Conservation (phyloP, 2,888 invertebrate genomes). For the Exocentrus adspersus region DNA sequence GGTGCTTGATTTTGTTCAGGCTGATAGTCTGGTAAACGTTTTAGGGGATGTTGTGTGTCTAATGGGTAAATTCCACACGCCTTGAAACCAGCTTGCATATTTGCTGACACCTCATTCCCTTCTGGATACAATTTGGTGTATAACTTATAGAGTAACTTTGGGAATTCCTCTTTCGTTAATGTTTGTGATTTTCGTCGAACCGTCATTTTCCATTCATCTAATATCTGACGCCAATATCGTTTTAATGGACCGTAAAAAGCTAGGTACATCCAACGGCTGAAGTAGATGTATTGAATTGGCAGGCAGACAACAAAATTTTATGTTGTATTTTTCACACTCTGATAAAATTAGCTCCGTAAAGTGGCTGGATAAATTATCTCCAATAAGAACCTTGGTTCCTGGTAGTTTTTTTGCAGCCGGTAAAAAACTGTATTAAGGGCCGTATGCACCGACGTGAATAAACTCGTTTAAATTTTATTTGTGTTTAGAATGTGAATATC, state of each 20-base stretch:
- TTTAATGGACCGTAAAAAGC: background rate
- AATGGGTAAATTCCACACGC: slow-evolving; percentile 7
- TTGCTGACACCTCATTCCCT: background rate
- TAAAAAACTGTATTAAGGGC: too few relatives aligned
- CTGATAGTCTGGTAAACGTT: background rate
- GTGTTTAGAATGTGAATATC: too few relatives aligned
- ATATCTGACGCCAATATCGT: background rate
- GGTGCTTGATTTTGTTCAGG: too few relatives aligned
- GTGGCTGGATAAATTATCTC: background rate
- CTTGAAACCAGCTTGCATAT: slow-evolving; percentile 10
- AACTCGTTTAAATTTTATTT: too few relatives aligned
- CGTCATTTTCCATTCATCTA: background rate
- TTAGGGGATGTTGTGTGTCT: background rate
- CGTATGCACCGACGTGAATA: too few relatives aligned
- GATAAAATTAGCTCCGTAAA: background rate
- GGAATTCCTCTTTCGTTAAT: slow-evolving; percentile 6
- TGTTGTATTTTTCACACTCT: too few relatives aligned
- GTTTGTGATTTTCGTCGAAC: slow-evolving; percentile 9
- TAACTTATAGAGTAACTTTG: slow-evolving; percentile 5
- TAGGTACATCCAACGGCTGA: background rate
- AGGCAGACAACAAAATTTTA: background rate
- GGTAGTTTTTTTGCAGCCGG: too few relatives aligned
- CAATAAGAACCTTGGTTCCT: background rate
- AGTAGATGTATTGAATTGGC: background rate
- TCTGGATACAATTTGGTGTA: slow-evolving; percentile 4